Base-by-base conservation (phyloP, 2,113 vertebrate genomes). In the Girardinichthys multiradiatus region DNA sequence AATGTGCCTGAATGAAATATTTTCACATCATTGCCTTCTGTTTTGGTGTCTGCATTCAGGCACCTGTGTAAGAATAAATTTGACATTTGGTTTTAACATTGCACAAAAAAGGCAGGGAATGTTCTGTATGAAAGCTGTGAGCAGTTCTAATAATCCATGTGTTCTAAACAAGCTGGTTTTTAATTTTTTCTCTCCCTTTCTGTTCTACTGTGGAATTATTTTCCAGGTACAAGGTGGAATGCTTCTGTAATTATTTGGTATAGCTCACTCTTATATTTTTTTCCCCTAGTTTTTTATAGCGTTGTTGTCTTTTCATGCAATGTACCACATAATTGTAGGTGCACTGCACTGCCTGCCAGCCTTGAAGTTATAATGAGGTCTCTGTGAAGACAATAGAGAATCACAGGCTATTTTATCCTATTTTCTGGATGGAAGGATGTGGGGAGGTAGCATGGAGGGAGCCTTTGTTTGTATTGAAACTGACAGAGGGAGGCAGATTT, bases 291-390 rank as follows among this genome's bases (percentile, higher is more conserved):
- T 68, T 54, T 27, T 31, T 30, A 35, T 58, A 26, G 58, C 60
- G 60, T 80, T 83, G 68, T 89, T 81, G 80, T 84, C 71, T 88
- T 89, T 90, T 77, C 67, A 83, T 83, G 63, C 70, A 82, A 81
- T 86, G 83, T 82, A 74, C 76, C 69, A 33, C 77, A 72, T 92
- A 91, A 92, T 93, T 92, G 88, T 87, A 92, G 88, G 85, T 91
- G 86, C 87, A 81, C 81, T 80, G 82, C 81, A 82, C 75, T 72
- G 84, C 85, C 80, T 92, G 77, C 81, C 85, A 84, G 90, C 89
- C 91, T 92, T 94, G 89, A 92, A 92, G 89, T 93, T 92, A 89
- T 93, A 94, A 93, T 93, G 92, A 94, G 91, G 83, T 81, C 86
- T 91, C 73, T 79, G 75, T 78, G 85, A 87, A 89, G 85, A 90